Evolutionary conservation across 2,113 vertebrate genomes (phyloP).

Genomic region (Lagenorhynchus albirostris): DNA sequence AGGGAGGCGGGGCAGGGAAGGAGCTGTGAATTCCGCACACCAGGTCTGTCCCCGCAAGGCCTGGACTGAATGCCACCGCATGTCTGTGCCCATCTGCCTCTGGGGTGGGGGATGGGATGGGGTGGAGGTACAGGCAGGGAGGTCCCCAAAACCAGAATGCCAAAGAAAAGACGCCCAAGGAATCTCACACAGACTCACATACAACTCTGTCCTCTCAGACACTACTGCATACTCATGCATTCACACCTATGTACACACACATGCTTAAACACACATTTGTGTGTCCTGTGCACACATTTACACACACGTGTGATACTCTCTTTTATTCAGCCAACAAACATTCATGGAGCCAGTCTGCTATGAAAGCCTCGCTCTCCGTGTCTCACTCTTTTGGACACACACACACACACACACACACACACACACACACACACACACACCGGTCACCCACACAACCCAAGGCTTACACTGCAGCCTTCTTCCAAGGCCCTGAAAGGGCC

Average conservation of each 20-base stretch:
- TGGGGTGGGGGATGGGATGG: neutral
- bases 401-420: too few species aligned
- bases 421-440: too few species aligned
- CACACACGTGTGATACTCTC: neutral
- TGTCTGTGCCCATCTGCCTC: conserved; percentile 35
- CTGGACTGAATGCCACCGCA: neutral
- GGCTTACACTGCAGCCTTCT: neutral
- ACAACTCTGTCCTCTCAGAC: neutral
- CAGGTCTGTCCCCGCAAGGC: conserved; percentile 47
- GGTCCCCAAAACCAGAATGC: neutral
- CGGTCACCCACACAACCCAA: fast-evolving
- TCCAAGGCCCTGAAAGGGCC: neutral
- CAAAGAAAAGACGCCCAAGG: neutral
- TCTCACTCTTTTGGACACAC: neutral
- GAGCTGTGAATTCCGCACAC: conserved; percentile 45
- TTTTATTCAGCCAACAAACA: neutral
- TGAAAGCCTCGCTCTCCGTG: neutral
- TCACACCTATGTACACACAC: fast-evolving
- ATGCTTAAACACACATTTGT: fast-evolving
- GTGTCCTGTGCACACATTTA: neutral
- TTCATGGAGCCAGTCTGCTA: fast-evolving
- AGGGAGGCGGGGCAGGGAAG: conserved; percentile 25
- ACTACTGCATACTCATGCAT: fast-evolving
- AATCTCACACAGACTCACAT: neutral
- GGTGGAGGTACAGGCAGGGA: neutral